Percentiles rank a stretch among this genome's conserved stretches.
phyloP scores from a whole-genome alignment of 2,888 invertebrate genomes.

The Leptarthrus brevirostris region DNA sequence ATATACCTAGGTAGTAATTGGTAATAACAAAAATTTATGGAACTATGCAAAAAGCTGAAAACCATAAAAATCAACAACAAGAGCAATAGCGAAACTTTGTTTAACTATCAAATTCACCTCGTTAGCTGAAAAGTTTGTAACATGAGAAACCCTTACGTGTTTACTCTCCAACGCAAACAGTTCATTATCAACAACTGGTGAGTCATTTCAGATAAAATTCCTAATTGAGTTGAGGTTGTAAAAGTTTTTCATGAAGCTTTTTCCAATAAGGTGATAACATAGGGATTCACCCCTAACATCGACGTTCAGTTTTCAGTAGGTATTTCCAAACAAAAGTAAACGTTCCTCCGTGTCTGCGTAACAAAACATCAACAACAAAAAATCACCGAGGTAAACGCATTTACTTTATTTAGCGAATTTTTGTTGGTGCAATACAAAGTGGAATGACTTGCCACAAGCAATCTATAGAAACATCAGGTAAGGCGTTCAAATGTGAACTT shows the following conservation, averaged over 20 bases:
- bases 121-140: conserved; percentile 19
- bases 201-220: conserved; percentile 39
- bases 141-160: conserved; percentile 8
- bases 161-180: conserved; percentile 45
- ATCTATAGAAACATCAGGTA: conserved; percentile 46
- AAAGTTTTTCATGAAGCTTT: neutral
- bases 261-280: conserved; percentile 24
- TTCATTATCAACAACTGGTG: conserved; percentile 52
- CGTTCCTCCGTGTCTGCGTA: neutral
- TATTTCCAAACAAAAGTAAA: conserved; percentile 1
- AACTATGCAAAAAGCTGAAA: too few species aligned
- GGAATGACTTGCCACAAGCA: conserved; percentile 47
- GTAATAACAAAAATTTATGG: too few species aligned
- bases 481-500: neutral
- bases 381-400: conserved; percentile 1
- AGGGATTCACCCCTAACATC: neutral
- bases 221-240: conserved; percentile 4
- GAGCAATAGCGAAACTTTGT: conserved; percentile 5
- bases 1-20: too few species aligned
- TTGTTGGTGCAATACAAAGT: conserved; percentile 39
- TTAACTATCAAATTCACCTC: conserved; percentile 40
- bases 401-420: conserved; percentile 45
- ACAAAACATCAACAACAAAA: neutral
- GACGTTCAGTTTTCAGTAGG: neutral
- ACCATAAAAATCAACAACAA: neutral